Evolutionary conservation across 92 coral and sea anemone species (phyloP), one percentile per base, ranked within the genome.

Genomic region (Metridium senile): DNA sequence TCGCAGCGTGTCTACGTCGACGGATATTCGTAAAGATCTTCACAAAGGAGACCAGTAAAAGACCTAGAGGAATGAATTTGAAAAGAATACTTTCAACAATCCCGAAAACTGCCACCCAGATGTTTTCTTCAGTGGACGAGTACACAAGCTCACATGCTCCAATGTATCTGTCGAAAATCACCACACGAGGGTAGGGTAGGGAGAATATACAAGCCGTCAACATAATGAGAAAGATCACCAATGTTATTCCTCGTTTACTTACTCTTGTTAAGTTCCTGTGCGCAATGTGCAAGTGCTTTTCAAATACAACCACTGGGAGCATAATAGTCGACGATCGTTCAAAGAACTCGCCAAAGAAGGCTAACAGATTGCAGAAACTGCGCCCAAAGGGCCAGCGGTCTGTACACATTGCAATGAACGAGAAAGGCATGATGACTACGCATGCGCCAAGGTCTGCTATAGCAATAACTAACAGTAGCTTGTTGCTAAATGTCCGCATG

Each of bases 401-500:
- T 23, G 21, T 26, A 34, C 65, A 33, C 33, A 77, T 33, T 20
- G 82, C 51, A 21, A 68, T 52, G 1, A 77, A 33, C 11, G 82
- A 66, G 33, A 77, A 56, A 4, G 82, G 74, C 74, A 77, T 49
- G 32, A 52, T 47, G 23, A 77, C 26, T 2, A 77, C 2, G 17
- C 82, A 77, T 11, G 56, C 19, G 0, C 82, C 82, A 10, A 77
- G 66, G 66, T 77, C 82, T 13, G 82, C 23, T 33, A 77, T 33
- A 1, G 82, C 82, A 33, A 77, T 68, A 9, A 47, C 68, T 7
- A 77, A 35, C 27, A 49, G 43, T n/a, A 77, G 47, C 23, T 47
- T 66, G 54, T 77, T 77, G 18, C 82, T 43, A 32, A 66, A 28
- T 4, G 82, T 77, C 16, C 66, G 82, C 82, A 77, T 77, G 16